Evolutionary conservation across 1,140 invertebrate genomes (phyloP).

Genomic region (Bacillus rossius): DNA sequence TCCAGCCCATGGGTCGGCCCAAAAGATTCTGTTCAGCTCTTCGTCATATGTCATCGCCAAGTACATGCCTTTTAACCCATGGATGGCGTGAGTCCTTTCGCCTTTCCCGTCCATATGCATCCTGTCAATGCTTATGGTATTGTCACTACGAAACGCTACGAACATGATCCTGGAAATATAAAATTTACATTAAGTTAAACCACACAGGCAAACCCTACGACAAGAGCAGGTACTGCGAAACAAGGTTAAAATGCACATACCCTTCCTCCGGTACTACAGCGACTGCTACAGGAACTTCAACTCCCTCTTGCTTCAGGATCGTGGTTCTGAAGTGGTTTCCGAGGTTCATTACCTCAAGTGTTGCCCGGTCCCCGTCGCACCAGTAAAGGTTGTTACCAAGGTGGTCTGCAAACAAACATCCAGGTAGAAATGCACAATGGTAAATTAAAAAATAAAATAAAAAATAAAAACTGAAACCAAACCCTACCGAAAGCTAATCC

Average conservation of each 20-base stretch:
- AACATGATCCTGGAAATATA: constrained; percentile 52
- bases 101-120: constrained; percentile 50
- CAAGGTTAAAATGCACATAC: constrained; percentile 35
- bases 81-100: constrained; percentile 41
- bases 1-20: constrained; percentile 48
- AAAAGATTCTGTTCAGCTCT: constrained; percentile 45
- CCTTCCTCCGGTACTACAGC: constrained; percentile 57
- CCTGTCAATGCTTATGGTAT: constrained; percentile 50
- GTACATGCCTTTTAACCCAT: constrained; percentile 45
- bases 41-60: constrained; percentile 48
- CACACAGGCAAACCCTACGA: background rate
- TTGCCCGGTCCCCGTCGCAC: constrained; percentile 48
- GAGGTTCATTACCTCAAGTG: constrained; percentile 53
- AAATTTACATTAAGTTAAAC: background rate
- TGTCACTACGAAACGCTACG: constrained; percentile 45
- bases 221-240: background rate
- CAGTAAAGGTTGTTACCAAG: constrained; percentile 61
- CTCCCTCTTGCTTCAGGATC: constrained; percentile 46
- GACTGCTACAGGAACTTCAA: constrained; percentile 53
- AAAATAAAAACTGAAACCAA: constrained; percentile 19
- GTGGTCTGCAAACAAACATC: constrained; percentile 44
- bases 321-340: constrained; percentile 47
- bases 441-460: background rate
- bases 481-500: constrained; percentile 56
- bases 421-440: background rate